Evolutionary conservation across 2,888 invertebrate species (phyloP).

Genomic region (Pediacus dermestoides): DNA sequence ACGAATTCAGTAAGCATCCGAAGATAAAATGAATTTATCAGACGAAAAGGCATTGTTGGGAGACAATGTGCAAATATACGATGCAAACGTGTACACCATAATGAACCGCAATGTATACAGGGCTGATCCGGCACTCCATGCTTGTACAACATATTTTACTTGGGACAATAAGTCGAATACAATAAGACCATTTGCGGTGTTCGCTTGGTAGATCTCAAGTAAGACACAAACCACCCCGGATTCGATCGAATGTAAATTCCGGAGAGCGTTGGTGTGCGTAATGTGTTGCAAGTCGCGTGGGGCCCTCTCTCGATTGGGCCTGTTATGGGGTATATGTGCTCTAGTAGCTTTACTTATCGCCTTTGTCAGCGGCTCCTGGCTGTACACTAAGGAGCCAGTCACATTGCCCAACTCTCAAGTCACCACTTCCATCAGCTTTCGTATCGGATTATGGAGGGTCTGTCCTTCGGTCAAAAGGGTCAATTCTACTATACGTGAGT

Average conservation of each 20-base stretch:
- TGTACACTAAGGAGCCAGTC: slow-evolving; percentile 52
- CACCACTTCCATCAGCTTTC: slow-evolving; percentile 51
- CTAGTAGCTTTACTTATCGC: slow-evolving; percentile 50
- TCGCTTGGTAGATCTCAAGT: too few relatives aligned
- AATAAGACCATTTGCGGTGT: slow-evolving; percentile 1
- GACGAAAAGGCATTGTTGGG: slow-evolving; percentile 19
- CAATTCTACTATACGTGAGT: slow-evolving; percentile 52
- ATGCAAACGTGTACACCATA: slow-evolving; percentile 25
- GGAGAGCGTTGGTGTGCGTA: slow-evolving; percentile 6
- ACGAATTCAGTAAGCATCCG: slow-evolving; percentile 14
- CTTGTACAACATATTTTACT: slow-evolving; percentile 19
- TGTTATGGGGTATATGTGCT: slow-evolving; percentile 50
- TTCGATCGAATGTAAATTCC: slow-evolving; percentile 6
- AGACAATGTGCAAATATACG: slow-evolving; percentile 28
- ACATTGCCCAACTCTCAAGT: slow-evolving; percentile 47
- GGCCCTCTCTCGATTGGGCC: slow-evolving; percentile 48
- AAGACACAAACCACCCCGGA: too few relatives aligned
- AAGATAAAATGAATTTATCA: slow-evolving; percentile 15
- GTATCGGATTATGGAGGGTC: slow-evolving; percentile 53
- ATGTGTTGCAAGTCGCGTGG: slow-evolving; percentile 47
- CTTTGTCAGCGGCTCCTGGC: slow-evolving; percentile 53
- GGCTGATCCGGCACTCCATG: slow-evolving; percentile 15
- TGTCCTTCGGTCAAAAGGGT: slow-evolving; percentile 51
- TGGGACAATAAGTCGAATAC: slow-evolving; percentile 23
- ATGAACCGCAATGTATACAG: slow-evolving; percentile 24